Conservation (phyloP, 2,113 vertebrate species). For the Callocephalon fimbriatum region DNA sequence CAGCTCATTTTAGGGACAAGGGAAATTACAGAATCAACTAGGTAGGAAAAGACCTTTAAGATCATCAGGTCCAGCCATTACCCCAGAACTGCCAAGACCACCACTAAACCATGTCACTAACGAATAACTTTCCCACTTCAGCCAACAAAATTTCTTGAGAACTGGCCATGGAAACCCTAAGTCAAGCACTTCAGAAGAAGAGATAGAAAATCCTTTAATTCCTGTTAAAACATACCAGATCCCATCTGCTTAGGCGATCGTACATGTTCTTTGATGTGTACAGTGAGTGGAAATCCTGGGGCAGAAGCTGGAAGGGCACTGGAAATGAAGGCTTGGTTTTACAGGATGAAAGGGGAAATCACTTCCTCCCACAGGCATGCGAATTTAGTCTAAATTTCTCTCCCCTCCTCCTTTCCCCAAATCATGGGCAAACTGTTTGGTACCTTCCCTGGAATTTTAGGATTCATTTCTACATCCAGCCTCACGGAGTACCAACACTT, state of each 20-base stretch:
- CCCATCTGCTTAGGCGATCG: neutral
- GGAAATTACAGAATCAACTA: neutral
- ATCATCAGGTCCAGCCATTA: neutral
- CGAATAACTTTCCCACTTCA: accelerated
- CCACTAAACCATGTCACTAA: neutral
- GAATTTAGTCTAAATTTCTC: neutral
- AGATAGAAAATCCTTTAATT: neutral
- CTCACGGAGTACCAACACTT: accelerated
- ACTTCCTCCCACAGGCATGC: neutral
- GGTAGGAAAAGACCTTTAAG: neutral
- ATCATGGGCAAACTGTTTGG: neutral
- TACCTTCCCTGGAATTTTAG: neutral
- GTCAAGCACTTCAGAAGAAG: neutral
- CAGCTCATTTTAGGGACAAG: neutral
- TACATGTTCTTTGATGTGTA: neutral
- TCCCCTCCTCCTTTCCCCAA: neutral
- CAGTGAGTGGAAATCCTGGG: neutral
- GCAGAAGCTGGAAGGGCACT: neutral
- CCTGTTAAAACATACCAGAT: neutral
- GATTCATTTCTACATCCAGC: neutral
- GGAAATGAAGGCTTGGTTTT: neutral
- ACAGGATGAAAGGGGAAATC: neutral
- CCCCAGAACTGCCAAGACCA: neutral
- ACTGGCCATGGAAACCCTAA: no score
- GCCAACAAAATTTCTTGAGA: neutral